Evolutionary conservation across 2,888 invertebrate species (phyloP).

Genomic region (Tryphoninae sp.): DNA sequence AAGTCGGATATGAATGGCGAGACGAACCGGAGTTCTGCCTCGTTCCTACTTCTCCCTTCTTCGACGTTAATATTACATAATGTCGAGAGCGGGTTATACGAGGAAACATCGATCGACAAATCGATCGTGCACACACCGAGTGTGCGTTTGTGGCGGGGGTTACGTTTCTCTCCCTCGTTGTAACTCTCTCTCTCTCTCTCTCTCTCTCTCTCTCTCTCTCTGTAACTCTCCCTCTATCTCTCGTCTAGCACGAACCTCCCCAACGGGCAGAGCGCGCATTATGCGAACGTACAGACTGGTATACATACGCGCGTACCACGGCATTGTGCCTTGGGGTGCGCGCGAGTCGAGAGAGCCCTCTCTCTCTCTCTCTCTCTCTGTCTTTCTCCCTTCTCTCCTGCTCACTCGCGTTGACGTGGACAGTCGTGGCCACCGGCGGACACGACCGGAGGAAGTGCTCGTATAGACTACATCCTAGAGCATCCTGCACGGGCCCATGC

Average conservation of each 20-base stretch:
- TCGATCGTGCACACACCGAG: constrained; percentile 69
- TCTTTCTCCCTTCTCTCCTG: constrained; percentile 71
- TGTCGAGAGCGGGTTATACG: constrained; percentile 63
- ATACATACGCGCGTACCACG: constrained; percentile 16
- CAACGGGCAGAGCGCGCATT: constrained; percentile 50
- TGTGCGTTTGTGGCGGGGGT: constrained; percentile 28
- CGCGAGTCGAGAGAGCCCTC: constrained; percentile 60
- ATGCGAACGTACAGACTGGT: constrained; percentile 29
- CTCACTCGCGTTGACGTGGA: constrained; percentile 54
- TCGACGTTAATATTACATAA: constrained; percentile 65
- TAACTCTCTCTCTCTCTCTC: constrained; percentile 28
- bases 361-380: constrained; percentile 70
- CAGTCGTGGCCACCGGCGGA: constrained; percentile 65
- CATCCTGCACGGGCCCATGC: constrained; percentile 67
- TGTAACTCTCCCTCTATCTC: neutral
- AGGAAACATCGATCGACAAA: constrained; percentile 75
- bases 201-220: constrained; percentile 14
- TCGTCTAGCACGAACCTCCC: constrained; percentile 45
- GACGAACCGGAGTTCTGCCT: constrained; percentile 44
- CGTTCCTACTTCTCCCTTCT: neutral
- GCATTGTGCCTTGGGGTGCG: constrained; percentile 61
- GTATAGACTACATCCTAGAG: constrained; percentile 78
- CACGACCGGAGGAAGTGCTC: constrained; percentile 76
- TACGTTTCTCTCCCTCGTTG: constrained; percentile 9
- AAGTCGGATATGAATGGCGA: constrained; percentile 59